phyloP scores from a whole-genome alignment of 2,113 vertebrate species.

The Aptenodytes patagonicus region DNA sequence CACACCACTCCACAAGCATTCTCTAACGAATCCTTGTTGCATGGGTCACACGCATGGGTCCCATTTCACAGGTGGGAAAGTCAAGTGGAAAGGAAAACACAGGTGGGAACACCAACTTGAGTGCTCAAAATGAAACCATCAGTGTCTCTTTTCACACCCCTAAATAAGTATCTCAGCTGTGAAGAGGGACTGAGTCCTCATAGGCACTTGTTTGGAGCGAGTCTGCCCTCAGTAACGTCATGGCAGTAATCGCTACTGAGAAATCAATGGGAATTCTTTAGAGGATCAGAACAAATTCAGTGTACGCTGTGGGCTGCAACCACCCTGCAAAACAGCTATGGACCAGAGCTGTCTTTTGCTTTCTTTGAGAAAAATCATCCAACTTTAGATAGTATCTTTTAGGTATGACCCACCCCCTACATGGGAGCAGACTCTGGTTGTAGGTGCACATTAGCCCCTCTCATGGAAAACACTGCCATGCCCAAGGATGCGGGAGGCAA shows the following conservation, averaged over 20 bases:
- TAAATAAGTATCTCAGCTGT: accelerated
- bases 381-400: neutral
- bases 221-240: neutral
- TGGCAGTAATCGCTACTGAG: accelerated
- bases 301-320: neutral
- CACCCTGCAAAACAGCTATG: neutral
- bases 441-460: neutral
- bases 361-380: neutral
- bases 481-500: neutral
- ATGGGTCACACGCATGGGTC: accelerated
- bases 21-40: accelerated
- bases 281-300: neutral
- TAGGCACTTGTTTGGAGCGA: neutral
- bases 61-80: neutral
- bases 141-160: neutral
- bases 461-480: neutral
- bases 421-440: neutral
- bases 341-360: neutral
- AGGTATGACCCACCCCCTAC: accelerated
- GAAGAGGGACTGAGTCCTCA: neutral
- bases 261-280: neutral
- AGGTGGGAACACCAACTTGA: neutral
- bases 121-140: neutral
- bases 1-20: accelerated
- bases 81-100: neutral